Evolutionary conservation across 2,113 vertebrate species (phyloP).

Genomic region (Cryptomyrus ogoouensis): DNA sequence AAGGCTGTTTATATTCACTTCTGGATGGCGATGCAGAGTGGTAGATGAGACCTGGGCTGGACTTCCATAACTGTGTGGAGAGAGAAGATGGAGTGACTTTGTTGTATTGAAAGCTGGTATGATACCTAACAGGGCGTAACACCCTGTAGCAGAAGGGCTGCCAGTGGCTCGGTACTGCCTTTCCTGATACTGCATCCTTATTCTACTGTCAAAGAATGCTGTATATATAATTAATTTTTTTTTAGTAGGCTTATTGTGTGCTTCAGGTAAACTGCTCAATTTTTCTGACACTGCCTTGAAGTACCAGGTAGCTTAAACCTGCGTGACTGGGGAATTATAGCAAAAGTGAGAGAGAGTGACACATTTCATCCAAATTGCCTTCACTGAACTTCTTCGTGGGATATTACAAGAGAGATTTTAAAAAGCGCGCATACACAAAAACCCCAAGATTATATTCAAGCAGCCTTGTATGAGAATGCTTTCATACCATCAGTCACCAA

Average conservation of each 20-base stretch:
- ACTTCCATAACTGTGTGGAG: neutral
- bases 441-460: neutral
- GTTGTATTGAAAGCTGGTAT: neutral
- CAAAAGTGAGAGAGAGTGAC: neutral
- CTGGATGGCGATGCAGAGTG: neutral
- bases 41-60: neutral
- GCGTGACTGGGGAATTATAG: neutral
- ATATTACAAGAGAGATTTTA: neutral
- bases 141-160: neutral
- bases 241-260: neutral
- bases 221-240: constrained; percentile 1
- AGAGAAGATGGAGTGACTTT: neutral
- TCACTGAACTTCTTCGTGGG: neutral
- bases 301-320: neutral
- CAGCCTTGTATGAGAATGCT: neutral
- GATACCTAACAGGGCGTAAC: neutral
- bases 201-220: neutral
- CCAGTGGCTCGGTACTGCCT: neutral
- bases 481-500: neutral
- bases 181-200: neutral
- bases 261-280: neutral
- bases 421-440: neutral
- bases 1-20: neutral
- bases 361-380: neutral
- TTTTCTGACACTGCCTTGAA: neutral